Percentiles rank a stretch among this genome's conserved stretches.
These are phyloP conservation scores for Poicephalus gulielmi DNA, from an alignment of 2,113 vertebrate species.

Conservation along the genomic window DNA sequence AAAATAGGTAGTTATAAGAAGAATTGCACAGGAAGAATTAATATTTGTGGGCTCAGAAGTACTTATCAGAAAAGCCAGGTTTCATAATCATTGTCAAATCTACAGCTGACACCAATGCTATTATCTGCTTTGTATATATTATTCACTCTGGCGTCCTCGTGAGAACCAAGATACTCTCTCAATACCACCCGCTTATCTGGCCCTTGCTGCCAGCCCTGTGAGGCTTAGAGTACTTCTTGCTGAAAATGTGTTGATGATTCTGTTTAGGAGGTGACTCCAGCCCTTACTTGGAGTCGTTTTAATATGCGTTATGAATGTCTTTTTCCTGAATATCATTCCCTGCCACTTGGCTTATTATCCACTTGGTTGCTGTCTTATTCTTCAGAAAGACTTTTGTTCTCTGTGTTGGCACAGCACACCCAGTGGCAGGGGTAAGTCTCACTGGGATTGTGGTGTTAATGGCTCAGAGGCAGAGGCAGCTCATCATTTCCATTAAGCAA, in stretches of 20 bases:
- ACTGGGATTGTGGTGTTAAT: accelerated
- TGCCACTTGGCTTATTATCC: not conserved
- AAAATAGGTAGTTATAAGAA: not conserved
- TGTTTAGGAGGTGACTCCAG: not conserved
- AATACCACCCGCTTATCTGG: not conserved
- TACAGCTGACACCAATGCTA: not conserved
- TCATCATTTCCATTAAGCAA: not conserved
- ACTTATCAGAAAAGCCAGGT: not conserved
- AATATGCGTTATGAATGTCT: not conserved
- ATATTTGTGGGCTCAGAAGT: not conserved
- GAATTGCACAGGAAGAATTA: not conserved
- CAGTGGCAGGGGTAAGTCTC: not conserved
- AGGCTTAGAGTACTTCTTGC: not conserved
- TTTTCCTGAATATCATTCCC: not conserved
- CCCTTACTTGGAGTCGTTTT: not conserved
- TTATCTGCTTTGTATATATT: not conserved
- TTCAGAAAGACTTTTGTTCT: not conserved
- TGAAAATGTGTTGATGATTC: not conserved
- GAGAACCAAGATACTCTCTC: not conserved
- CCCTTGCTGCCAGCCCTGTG: not conserved
- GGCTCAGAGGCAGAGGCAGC: not conserved
- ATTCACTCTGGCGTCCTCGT: not conserved
- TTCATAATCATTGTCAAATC: not conserved
- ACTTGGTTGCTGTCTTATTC: not conserved
- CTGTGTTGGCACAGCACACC: not conserved